A percentile compares a stretch with the other conserved stretches of the same genome.
These are phyloP conservation scores for Sarcophaga peregrina DNA, from an alignment of 1,140 invertebrate genomes.

Conservation along the genomic window DNA sequence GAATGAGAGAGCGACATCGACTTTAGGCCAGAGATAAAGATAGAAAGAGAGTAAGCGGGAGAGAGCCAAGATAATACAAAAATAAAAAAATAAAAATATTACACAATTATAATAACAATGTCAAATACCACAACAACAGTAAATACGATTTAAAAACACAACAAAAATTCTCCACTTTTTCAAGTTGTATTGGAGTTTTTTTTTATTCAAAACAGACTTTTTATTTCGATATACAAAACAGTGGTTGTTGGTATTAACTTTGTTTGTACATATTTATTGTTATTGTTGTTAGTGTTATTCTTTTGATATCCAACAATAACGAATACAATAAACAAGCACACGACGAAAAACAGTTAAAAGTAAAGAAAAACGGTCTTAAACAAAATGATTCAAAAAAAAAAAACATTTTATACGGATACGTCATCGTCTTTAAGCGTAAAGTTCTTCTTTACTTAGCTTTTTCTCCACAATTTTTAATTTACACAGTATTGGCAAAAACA, in stretches of 20 bases:
- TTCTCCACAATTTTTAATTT: constrained; percentile 3
- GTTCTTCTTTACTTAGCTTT: constrained; percentile 29
- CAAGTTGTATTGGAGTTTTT: neutral
- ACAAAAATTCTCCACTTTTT: neutral
- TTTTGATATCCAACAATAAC: neutral
- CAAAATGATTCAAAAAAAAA: constrained; percentile 14
- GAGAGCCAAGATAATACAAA: neutral
- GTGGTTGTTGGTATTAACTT: too few relatives aligned
- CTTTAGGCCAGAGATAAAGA: too few relatives aligned
- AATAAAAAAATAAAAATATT: constrained; percentile 12
- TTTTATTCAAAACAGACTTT: constrained; percentile 25
- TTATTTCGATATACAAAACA: neutral
- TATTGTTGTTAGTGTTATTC: neutral
- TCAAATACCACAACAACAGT: neutral
- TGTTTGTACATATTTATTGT: too few relatives aligned
- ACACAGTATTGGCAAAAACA: neutral
- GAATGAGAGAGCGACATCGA: too few relatives aligned
- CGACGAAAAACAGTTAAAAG: constrained; percentile 21
- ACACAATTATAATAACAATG: constrained; percentile 27
- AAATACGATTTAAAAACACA: neutral
- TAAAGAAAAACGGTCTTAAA: neutral
- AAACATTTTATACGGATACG: constrained; percentile 33
- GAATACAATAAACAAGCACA: neutral
- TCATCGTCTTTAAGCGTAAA: constrained; percentile 35
- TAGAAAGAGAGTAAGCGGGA: neutral